Percentiles rank a stretch among this genome's conserved stretches.
phyloP scores from a whole-genome alignment of 2,797 vertebrate genomes.

The Pangasius macronema region DNA sequence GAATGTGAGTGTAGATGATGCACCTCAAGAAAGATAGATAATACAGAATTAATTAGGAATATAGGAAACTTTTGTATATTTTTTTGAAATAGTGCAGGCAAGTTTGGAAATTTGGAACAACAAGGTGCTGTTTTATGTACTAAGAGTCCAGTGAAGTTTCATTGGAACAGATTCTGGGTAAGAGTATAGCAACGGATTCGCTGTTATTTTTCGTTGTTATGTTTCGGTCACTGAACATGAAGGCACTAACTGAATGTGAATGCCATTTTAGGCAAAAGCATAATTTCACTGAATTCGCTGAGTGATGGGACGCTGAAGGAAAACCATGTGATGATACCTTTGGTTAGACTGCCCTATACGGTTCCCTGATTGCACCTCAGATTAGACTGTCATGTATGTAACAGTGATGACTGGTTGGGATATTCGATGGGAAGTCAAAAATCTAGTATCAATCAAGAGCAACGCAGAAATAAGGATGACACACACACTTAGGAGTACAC shows the following conservation, averaged over 20 bases:
- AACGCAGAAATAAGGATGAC: neutral
- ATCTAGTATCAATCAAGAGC: neutral
- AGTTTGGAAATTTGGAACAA: neutral
- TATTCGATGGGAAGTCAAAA: neutral
- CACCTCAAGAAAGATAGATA: neutral
- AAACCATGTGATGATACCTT: neutral
- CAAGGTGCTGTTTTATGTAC: neutral
- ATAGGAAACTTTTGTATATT: neutral
- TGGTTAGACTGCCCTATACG: neutral
- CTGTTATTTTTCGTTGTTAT: neutral
- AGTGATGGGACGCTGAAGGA: conserved; percentile 46
- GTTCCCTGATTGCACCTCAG: neutral
- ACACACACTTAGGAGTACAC: neutral
- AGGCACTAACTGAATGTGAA: conserved; percentile 67
- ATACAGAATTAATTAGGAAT: neutral
- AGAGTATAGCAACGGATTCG: conserved; percentile 71
- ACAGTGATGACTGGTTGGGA: neutral
- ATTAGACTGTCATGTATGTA: neutral
- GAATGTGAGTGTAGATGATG: neutral
- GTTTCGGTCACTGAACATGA: conserved; percentile 78
- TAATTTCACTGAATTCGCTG: conserved; percentile 67
- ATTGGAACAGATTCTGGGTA: conserved; percentile 60
- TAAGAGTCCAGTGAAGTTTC: neutral
- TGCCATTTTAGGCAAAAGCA: conserved; percentile 70
- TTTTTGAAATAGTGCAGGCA: neutral